Conservation (phyloP, 2,113 vertebrate genomes). For the Forbesichthys papilliferus region DNA sequence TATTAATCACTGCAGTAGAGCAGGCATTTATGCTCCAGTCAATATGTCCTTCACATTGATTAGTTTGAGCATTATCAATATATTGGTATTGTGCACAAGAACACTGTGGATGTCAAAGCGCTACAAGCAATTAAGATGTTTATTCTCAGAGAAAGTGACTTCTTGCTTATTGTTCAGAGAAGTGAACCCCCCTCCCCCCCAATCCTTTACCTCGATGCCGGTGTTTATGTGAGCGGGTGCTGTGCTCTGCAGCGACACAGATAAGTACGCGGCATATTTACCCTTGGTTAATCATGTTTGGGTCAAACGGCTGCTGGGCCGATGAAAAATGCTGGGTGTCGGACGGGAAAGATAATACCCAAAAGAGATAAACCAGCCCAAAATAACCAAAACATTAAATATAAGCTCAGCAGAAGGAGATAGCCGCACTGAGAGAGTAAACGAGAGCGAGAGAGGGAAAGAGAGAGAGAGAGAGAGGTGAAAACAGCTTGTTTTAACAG, state of each 20-base stretch:
- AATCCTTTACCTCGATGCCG: constrained; percentile 13
- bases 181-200: neutral
- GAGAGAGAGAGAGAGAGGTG: constrained; percentile 16
- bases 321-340: constrained; percentile 51
- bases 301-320: constrained; percentile 47
- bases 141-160: constrained; percentile 28
- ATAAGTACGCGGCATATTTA: constrained; percentile 61
- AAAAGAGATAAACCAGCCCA: constrained; percentile 19
- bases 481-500: constrained; percentile 54
- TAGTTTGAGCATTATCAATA: neutral
- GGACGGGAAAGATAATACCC: constrained; percentile 59
- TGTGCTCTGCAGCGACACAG: constrained; percentile 54
- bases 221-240: constrained; percentile 31
- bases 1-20: constrained; percentile 8
- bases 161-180: constrained; percentile 28
- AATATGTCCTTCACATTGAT: constrained; percentile 23
- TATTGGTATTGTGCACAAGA: constrained; percentile 14
- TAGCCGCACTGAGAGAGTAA: constrained; percentile 31
- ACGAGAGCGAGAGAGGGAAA: neutral
- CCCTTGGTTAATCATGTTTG: constrained; percentile 69
- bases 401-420: constrained; percentile 55
- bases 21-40: neutral
- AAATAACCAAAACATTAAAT: constrained; percentile 68
- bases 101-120: constrained; percentile 24
- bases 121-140: constrained; percentile 16